phyloP scores from a whole-genome alignment of 2,113 vertebrate genomes.

The Myiopsitta monachus region DNA sequence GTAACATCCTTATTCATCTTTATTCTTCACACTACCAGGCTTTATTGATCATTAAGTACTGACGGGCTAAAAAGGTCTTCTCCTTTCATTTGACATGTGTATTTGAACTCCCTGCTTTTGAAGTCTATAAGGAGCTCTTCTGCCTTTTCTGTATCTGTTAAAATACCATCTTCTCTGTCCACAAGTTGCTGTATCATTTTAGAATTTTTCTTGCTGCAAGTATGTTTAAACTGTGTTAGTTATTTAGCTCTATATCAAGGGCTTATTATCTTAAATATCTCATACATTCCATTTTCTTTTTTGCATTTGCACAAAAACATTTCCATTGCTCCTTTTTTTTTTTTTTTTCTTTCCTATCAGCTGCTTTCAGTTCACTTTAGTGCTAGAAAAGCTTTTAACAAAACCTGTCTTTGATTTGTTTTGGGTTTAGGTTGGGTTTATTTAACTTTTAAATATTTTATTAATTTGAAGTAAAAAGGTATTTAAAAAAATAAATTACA shows the following conservation, averaged over 20 bases:
- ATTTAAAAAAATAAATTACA: neutral
- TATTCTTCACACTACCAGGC: neutral
- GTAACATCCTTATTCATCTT: neutral
- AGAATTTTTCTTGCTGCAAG: neutral
- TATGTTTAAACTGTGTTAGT: neutral
- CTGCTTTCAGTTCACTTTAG: neutral
- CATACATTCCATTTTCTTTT: neutral
- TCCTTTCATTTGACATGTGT: neutral
- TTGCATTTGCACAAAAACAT: neutral
- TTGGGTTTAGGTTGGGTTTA: fast-evolving
- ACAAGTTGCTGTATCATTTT: neutral
- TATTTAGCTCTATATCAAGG: neutral
- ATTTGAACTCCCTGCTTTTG: neutral
- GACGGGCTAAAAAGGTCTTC: neutral
- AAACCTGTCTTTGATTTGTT: neutral
- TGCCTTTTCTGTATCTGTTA: neutral
- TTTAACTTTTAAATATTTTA: neutral
- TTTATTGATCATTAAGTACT: neutral
- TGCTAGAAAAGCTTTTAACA: neutral
- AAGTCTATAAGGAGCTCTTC: neutral
- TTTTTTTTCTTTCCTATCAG: no score
- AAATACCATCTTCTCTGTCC: neutral
- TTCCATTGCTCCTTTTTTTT: neutral
- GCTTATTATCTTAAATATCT: neutral
- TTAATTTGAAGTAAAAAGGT: neutral